Conservation (phyloP, 2,797 vertebrate species). For the Crax fasciolata region DNA sequence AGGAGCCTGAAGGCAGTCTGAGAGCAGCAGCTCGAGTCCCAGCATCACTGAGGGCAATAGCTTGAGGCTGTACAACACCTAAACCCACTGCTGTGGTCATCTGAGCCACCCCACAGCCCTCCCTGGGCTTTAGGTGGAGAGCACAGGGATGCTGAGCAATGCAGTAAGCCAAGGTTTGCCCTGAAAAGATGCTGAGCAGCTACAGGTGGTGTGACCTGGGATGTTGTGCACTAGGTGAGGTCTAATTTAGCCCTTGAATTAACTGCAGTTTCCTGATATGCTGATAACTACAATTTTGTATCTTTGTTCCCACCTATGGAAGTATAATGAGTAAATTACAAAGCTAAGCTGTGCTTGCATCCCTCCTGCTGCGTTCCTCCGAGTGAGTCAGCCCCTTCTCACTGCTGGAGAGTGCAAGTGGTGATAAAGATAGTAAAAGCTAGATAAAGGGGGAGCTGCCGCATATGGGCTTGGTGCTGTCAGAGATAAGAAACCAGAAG, state of each 20-base stretch:
- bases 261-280: not conserved
- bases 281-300: not conserved
- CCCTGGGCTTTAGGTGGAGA: not conserved
- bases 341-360: not conserved
- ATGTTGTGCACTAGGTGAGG: not conserved
- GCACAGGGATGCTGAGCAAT: not conserved
- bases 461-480: not conserved
- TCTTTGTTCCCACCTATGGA: not conserved
- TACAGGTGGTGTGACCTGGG: not conserved
- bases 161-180: not conserved
- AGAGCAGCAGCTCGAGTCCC: not conserved
- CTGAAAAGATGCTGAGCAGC: not conserved
- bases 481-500: not conserved
- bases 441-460: not conserved
- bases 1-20: not conserved
- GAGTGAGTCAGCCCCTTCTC: not conserved
- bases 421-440: not conserved
- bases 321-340: not conserved
- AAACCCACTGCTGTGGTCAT: not conserved
- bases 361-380: not conserved
- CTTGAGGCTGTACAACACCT: not conserved
- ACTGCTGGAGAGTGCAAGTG: not conserved
- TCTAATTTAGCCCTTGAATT: not conserved
- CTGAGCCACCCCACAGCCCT: not conserved
- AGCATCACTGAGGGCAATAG: rapidly evolving